Evolutionary conservation across 2,888 invertebrate species (phyloP).

Genomic region (Pinctada fucata): DNA sequence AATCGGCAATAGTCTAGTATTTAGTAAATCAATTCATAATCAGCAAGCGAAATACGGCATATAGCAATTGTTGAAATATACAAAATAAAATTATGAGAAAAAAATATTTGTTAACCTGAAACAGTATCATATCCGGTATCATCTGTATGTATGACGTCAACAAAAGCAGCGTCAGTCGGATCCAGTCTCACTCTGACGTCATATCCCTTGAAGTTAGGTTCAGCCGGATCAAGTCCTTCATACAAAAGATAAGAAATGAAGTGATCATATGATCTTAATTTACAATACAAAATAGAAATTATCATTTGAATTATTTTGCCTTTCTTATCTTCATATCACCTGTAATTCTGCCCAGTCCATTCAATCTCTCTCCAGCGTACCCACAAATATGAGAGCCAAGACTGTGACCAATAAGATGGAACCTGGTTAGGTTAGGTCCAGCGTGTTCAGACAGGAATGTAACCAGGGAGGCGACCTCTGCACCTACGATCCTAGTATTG

Average conservation of each 20-base stretch:
- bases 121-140: constrained; percentile 74
- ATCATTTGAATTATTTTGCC: too few species aligned
- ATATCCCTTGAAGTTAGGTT: constrained; percentile 93
- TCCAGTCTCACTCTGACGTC: constrained; percentile 88
- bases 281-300: neutral
- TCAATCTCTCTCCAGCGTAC: constrained; percentile 85
- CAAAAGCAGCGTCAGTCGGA: constrained; percentile 89
- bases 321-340: constrained; percentile 52
- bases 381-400: constrained; percentile 92
- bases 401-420: constrained; percentile 93
- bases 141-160: constrained; percentile 94
- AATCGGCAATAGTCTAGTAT: too few species aligned
- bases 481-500: constrained; percentile 76
- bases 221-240: constrained; percentile 89
- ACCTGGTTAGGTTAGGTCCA: constrained; percentile 74
- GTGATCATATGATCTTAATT: neutral
- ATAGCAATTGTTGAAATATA: constrained; percentile 1
- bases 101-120: constrained; percentile 46
- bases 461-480: constrained; percentile 70
- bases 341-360: constrained; percentile 72
- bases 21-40: too few species aligned
- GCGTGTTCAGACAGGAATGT: constrained; percentile 49
- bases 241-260: neutral
- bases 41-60: neutral
- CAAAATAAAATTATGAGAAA: neutral